Evolutionary conservation across 2,888 invertebrate genomes (phyloP).

Genomic region (Trisateles emortualis): DNA sequence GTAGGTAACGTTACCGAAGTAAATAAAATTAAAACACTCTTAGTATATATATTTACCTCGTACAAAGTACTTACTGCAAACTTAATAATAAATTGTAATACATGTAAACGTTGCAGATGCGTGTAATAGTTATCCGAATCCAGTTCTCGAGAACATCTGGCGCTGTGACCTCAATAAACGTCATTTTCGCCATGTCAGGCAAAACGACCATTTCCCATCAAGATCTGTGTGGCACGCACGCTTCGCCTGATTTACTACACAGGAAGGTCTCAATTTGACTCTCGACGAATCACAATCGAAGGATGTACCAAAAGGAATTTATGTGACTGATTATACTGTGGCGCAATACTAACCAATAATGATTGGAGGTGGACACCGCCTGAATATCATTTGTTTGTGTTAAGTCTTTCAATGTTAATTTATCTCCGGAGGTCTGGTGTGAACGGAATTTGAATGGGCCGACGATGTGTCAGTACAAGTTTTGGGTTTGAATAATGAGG

Average conservation of each 20-base stretch:
- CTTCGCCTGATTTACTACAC: slow-evolving; percentile 52
- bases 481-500: slow-evolving; percentile 36
- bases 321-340: slow-evolving; percentile 56
- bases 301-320: slow-evolving; percentile 77
- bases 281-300: slow-evolving; percentile 71
- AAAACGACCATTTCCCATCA: slow-evolving; percentile 42
- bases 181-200: slow-evolving; percentile 44
- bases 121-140: slow-evolving; percentile 41
- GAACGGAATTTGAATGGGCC: slow-evolving; percentile 55
- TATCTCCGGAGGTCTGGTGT: slow-evolving; percentile 51
- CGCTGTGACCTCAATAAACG: slow-evolving; percentile 48
- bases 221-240: slow-evolving; percentile 41
- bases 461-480: slow-evolving; percentile 36
- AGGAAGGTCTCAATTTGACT: slow-evolving; percentile 73
- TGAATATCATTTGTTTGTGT: slow-evolving; percentile 74
- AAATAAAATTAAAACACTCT: too few relatives aligned
- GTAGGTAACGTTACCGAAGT: too few relatives aligned
- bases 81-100: slow-evolving; percentile 8
- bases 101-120: slow-evolving; percentile 40
- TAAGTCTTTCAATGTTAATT: slow-evolving; percentile 68
- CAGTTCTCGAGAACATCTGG: slow-evolving; percentile 57
- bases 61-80: slow-evolving; percentile 3
- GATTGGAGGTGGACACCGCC: slow-evolving; percentile 72
- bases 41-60: too few relatives aligned
- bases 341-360: slow-evolving; percentile 60